Percentiles rank a stretch among this genome's conserved stretches.
phyloP scores from a whole-genome alignment of 2,113 vertebrate genomes.

The Gobius niger region DNA sequence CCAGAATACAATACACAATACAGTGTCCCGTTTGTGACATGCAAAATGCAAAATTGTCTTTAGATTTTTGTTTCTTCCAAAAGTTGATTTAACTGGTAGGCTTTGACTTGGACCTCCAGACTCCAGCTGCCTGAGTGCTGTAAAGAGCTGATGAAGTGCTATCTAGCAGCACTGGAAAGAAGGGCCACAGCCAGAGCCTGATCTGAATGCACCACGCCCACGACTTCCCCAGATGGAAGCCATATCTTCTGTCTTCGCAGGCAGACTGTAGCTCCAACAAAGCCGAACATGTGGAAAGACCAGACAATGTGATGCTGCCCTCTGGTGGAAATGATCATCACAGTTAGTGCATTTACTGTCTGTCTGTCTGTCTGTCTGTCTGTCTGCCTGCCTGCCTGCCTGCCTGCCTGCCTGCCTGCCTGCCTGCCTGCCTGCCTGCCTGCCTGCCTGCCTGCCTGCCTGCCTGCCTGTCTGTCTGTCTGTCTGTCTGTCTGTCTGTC shows the following conservation, averaged over 20 bases:
- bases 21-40: too few species aligned
- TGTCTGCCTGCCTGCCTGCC: too few species aligned
- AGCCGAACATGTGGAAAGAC: neutral
- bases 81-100: neutral
- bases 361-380: too few species aligned
- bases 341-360: too few species aligned
- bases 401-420: too few species aligned
- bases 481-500: too few species aligned
- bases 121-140: conserved; percentile 3
- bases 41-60: too few species aligned
- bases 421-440: too few species aligned
- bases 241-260: conserved; percentile 10
- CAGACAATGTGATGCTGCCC: conserved; percentile 7
- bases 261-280: neutral
- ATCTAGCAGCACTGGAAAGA: neutral
- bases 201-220: conserved; percentile 2
- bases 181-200: neutral
- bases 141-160: conserved; percentile 23
- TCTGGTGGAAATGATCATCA: neutral
- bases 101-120: neutral
- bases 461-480: too few species aligned
- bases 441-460: too few species aligned
- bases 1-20: conserved; percentile 4
- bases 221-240: neutral
- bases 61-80: too few species aligned